Percentiles rank a stretch among this genome's conserved stretches.
These are phyloP conservation scores for Parthenolecanium corni DNA, from an alignment of 2,888 invertebrate genomes.

Conservation along the genomic window DNA sequence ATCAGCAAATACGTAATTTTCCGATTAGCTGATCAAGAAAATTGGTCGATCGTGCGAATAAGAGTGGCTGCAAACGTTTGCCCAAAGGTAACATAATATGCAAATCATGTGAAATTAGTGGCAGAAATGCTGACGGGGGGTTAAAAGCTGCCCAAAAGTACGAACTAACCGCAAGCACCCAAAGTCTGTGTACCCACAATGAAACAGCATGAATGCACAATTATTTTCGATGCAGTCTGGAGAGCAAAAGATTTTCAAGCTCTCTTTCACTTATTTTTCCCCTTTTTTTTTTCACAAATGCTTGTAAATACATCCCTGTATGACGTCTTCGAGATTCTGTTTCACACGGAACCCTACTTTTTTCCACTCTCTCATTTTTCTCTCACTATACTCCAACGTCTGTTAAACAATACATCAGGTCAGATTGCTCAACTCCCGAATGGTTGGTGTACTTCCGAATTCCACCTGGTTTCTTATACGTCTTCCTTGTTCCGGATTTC, in stretches of 20 bases:
- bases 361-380: neutral
- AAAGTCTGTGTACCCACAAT: constrained; percentile 2
- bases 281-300: neutral
- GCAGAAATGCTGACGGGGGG: neutral
- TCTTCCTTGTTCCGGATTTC: constrained; percentile 27
- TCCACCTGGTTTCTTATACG: constrained; percentile 25
- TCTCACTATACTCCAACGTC: too few relatives aligned
- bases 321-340: constrained; percentile 25
- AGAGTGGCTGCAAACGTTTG: neutral
- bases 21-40: constrained; percentile 22
- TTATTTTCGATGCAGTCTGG: constrained; percentile 2
- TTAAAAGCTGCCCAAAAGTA: neutral
- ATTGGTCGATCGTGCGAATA: constrained; percentile 27
- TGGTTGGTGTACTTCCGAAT: constrained; percentile 23
- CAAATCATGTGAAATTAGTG: neutral
- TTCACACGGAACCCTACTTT: constrained; percentile 24
- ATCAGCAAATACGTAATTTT: constrained; percentile 13
- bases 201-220: constrained; percentile 8
- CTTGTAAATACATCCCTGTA: constrained; percentile 23
- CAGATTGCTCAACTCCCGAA: constrained; percentile 27
- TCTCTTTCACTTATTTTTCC: neutral
- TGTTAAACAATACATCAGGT: constrained; percentile 1
- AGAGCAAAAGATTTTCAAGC: neutral
- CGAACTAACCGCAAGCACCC: constrained; percentile 9
- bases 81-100: too few relatives aligned